Conservation (phyloP, 2,888 invertebrate species). For the Ecliptopera silaceata region DNA sequence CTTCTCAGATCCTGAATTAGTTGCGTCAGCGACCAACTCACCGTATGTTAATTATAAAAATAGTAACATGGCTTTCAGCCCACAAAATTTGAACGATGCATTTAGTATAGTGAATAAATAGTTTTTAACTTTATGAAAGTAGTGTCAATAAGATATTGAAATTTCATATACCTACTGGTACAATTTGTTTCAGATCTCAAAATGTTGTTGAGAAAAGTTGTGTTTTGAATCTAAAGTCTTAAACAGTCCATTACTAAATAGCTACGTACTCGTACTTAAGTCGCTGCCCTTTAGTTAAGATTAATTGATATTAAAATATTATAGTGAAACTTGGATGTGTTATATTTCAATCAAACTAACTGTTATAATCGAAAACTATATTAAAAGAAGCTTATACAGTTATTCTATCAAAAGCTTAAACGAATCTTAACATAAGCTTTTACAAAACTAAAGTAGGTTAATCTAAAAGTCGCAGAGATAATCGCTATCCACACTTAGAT, state of each 20-base stretch:
- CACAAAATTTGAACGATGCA: constrained; percentile 76
- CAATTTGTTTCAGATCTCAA: constrained; percentile 1
- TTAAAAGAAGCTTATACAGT: constrained; percentile 57
- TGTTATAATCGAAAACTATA: constrained; percentile 33
- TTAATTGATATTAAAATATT: constrained; percentile 12
- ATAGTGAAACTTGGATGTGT: not conserved
- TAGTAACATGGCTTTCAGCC: constrained; percentile 75
- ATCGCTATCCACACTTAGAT: constrained; percentile 40
- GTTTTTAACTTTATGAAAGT: constrained; percentile 3
- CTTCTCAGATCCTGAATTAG: constrained; percentile 45
- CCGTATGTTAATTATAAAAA: constrained; percentile 74
- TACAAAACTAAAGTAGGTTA: constrained; percentile 65
- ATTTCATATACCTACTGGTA: not conserved
- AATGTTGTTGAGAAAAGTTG: not conserved
- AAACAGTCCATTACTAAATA: not conserved
- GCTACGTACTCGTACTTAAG: constrained; percentile 4
- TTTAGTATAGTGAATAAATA: constrained; percentile 70
- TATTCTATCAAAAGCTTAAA: constrained; percentile 65
- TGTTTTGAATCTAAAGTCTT: not conserved
- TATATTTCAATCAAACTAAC: constrained; percentile 27
- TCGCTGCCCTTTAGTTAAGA: constrained; percentile 19
- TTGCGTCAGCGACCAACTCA: constrained; percentile 57
- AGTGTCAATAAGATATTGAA: not conserved
- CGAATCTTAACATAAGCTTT: constrained; percentile 38
- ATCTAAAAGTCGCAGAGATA: constrained; percentile 53